Evolutionary conservation across 2,113 vertebrate genomes (phyloP).

Genomic region (Oceanodroma tethys): DNA sequence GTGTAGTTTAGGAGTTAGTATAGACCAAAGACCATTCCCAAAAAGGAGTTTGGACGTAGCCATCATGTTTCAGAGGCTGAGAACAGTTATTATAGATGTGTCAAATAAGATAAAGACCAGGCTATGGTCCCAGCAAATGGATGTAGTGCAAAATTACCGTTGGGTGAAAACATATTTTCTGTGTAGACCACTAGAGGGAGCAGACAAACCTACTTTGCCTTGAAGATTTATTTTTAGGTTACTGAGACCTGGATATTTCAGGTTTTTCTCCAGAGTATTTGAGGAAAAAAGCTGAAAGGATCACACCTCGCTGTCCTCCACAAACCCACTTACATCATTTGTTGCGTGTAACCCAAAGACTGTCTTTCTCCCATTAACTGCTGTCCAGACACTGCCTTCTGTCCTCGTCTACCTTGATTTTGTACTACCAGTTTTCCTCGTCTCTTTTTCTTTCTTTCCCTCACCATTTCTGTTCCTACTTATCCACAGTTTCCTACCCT

Average conservation of each 20-base stretch:
- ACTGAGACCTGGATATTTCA: neutral
- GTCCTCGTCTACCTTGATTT: neutral
- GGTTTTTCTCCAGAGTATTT: neutral
- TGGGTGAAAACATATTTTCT: neutral
- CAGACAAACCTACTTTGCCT: neutral
- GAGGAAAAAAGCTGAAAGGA: neutral
- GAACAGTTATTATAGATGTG: neutral
- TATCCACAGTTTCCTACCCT: neutral
- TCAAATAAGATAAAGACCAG: neutral
- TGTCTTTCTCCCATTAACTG: neutral
- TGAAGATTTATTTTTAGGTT: neutral
- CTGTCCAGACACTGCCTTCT: neutral
- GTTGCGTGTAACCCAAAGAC: neutral
- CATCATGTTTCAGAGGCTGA: neutral
- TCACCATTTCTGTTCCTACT: neutral
- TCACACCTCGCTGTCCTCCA: neutral
- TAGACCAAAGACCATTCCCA: neutral
- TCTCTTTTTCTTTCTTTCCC: neutral
- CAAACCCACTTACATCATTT: neutral
- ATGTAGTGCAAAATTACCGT: neutral
- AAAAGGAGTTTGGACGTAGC: neutral
- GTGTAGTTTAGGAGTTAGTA: neutral
- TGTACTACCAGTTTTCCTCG: neutral
- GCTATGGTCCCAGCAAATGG: neutral
- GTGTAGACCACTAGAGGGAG: constrained; percentile 4